Evolutionary conservation across 2,797 vertebrate species (phyloP).

Genomic region (Periophthalmus magnuspinnatus): DNA sequence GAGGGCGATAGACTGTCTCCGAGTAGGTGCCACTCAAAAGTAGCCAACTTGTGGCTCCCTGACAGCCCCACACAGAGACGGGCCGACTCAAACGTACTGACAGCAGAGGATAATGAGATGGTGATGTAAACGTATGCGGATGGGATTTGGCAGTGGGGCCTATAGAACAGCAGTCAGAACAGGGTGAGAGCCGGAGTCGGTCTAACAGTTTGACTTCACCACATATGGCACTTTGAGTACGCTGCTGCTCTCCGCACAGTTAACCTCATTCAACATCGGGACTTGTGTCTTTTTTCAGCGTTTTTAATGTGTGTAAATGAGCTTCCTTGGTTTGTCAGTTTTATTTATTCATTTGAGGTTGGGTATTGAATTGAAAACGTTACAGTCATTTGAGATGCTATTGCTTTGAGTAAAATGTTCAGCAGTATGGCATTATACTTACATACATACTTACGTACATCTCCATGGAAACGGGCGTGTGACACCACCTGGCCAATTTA

Average conservation of each 20-base stretch:
- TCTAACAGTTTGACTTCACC: slow-evolving; percentile 55
- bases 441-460: too few relatives aligned
- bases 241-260: slow-evolving; percentile 54
- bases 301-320: not conserved
- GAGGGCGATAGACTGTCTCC: slow-evolving; percentile 39
- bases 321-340: not conserved
- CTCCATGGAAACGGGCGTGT: too few relatives aligned
- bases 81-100: slow-evolving; percentile 30
- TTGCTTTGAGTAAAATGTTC: too few relatives aligned
- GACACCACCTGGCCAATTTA: too few relatives aligned
- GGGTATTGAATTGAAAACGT: too few relatives aligned
- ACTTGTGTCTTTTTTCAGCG: slow-evolving; percentile 4
- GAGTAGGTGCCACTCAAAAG: slow-evolving; percentile 37
- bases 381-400: too few relatives aligned
- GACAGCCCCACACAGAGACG: slow-evolving; percentile 27
- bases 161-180: slow-evolving; percentile 18
- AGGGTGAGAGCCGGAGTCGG: slow-evolving; percentile 5
- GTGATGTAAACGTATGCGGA: slow-evolving; percentile 10
- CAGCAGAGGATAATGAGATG: slow-evolving; percentile 41
- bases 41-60: slow-evolving; percentile 28
- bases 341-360: too few relatives aligned
- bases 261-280: slow-evolving; percentile 49
- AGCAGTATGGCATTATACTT: too few relatives aligned
- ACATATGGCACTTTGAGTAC: slow-evolving; percentile 76
- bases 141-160: slow-evolving; percentile 15